These are phyloP conservation scores for Tetanocera ferruginea DNA, from an alignment of 2,888 invertebrate species.

Conservation along the genomic window DNA sequence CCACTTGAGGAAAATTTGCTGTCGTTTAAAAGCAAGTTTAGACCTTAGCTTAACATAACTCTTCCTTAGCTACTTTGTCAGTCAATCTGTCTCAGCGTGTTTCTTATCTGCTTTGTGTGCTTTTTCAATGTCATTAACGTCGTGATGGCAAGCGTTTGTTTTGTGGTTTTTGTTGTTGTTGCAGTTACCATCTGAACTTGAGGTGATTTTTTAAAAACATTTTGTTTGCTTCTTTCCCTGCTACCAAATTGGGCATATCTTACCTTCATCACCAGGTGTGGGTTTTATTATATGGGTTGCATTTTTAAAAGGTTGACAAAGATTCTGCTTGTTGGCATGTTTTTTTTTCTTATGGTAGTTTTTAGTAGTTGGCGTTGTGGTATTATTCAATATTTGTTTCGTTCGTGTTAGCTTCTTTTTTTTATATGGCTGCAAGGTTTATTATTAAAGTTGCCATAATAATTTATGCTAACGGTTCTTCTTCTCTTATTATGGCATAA, in stretches of 20 bases:
- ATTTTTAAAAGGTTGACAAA: slow-evolving; percentile 5
- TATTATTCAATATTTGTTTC: background rate
- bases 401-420: background rate
- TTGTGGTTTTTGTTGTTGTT: background rate
- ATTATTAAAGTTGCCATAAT: slow-evolving; percentile 15
- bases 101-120: background rate
- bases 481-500: slow-evolving; percentile 25
- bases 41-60: background rate
- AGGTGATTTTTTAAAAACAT: slow-evolving; percentile 4
- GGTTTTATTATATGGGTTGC: background rate
- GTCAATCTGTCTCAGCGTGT: background rate
- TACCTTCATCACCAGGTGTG: background rate
- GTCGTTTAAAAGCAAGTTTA: background rate
- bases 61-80: background rate
- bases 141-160: slow-evolving; percentile 1
- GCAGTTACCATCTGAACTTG: background rate
- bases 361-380: background rate
- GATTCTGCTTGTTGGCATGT: background rate
- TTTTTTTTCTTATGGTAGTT: background rate
- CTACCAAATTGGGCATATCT: background rate
- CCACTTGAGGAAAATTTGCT: background rate
- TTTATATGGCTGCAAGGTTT: background rate
- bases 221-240: background rate
- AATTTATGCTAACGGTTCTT: slow-evolving; percentile 35
- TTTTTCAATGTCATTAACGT: slow-evolving; percentile 25